Base-by-base conservation (phyloP, 1,140 invertebrate species). In the Helicoverpa zea region DNA sequence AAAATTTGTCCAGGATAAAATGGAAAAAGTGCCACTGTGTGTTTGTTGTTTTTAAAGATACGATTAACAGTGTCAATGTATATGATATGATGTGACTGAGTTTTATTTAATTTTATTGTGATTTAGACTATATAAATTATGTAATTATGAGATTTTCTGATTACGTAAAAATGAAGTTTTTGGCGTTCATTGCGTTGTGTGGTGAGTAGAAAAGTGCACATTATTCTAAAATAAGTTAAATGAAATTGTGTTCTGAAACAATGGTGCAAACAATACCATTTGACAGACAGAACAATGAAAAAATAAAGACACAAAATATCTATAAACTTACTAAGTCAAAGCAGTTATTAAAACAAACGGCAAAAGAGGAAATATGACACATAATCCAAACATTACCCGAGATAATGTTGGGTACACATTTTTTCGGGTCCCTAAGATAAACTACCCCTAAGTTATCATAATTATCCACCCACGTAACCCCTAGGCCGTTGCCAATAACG, bases 101-200 rank as follows among this genome's bases (percentile, higher is more conserved):
- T 76, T 80, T 63, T 52, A 23, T 49, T 68, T 74, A 52, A 79
- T 54, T 77, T 51, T 43, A 56, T 35, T 64, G 79, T 80, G 70
- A 16, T 49, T 74, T 47, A 64, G 61, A 80, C 79, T 14, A 59
- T 66, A 43, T 35, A 68, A 79, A 88, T 87, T 87, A 88, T 90
- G 84, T 87, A 89, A 90, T 68, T 68, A 85, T 80, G 70, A 76
- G 74, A 80, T 73, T 80, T 35, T 78, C 79, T 59, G 56, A 83
- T 84, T 79, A 61, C 63, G 80, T 80, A 14, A 94, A 84, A 87
- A 94, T 93, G 92, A 94, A 92, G 90, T 80, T 92, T 84, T 84
- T 92, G 72, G 86, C 87, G 73, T 76, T 94, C 16, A 89, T 93
- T 77, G 85, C 88, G 58, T 87, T 94, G 72, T 94, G 89, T 86